These are phyloP conservation scores for Tympanoctomys barrerae DNA, from an alignment of 2,797 vertebrate genomes.

Conservation along the genomic window DNA sequence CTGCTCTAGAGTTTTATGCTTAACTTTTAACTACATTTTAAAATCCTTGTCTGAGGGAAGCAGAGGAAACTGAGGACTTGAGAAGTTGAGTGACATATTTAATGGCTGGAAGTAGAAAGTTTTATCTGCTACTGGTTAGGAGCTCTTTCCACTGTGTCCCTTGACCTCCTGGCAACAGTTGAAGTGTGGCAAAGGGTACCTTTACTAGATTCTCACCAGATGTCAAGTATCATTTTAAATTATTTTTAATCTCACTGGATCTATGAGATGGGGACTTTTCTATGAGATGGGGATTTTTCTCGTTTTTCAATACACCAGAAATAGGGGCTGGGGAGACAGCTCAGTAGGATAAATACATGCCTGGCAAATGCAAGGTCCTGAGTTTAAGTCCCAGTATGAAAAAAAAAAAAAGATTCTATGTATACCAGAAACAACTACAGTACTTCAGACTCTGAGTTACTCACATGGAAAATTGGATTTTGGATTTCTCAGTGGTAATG, in stretches of 20 bases:
- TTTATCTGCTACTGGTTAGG: neutral
- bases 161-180: neutral
- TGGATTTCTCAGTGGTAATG: neutral
- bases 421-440: neutral
- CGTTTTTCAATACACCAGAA: conserved; percentile 8
- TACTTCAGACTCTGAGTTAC: neutral
- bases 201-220: neutral
- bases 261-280: neutral
- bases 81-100: neutral
- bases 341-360: too few relatives aligned
- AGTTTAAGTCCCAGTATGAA: too few relatives aligned
- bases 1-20: neutral
- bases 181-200: neutral
- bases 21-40: neutral
- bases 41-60: neutral
- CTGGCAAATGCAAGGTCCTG: too few relatives aligned
- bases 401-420: too few relatives aligned
- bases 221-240: neutral
- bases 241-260: neutral
- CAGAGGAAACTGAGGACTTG: conserved; percentile 25
- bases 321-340: neutral
- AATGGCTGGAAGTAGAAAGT: neutral
- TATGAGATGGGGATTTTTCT: neutral
- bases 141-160: neutral
- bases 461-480: neutral